phyloP scores from a whole-genome alignment of 2,888 invertebrate genomes.

The Agrotis segetum region DNA sequence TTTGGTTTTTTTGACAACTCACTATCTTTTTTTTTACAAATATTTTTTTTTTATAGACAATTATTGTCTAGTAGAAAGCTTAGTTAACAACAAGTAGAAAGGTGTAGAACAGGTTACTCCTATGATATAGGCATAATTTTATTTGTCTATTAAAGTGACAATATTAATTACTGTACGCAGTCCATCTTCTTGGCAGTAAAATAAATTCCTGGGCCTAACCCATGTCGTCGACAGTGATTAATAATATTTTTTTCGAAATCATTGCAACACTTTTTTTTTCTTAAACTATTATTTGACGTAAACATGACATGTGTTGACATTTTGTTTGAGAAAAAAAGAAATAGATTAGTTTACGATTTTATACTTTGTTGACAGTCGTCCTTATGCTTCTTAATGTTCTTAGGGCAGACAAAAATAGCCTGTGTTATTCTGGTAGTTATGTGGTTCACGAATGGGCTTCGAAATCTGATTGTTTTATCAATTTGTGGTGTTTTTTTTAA shows the following conservation, averaged over 20 bases:
- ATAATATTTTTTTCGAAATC: conserved; percentile 25
- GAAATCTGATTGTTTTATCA: neutral
- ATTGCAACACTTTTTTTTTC: conserved; percentile 15
- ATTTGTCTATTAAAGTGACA: neutral
- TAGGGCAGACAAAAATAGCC: conserved; percentile 46
- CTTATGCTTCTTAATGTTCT: conserved; percentile 30
- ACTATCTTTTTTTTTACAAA: neutral
- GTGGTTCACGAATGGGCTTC: neutral
- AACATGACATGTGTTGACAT: conserved; percentile 39
- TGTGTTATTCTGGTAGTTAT: conserved; percentile 22
- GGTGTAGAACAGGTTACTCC: neutral
- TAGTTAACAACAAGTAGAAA: neutral
- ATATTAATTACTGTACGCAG: conserved; percentile 7
- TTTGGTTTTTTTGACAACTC: neutral
- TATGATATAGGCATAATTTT: neutral
- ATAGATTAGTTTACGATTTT: conserved; percentile 31
- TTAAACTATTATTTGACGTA: conserved; percentile 18
- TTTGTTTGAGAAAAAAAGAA: conserved; percentile 28
- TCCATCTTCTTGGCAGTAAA: conserved; percentile 27
- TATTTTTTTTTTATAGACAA: neutral
- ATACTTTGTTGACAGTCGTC: conserved; percentile 22
- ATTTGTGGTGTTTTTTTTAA: neutral
- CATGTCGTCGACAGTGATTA: conserved; percentile 25
- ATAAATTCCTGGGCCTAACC: conserved; percentile 27
- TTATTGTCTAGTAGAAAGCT: neutral